Conservation (phyloP, 2,797 vertebrate species). For the Lepilemur ruficaudatus region DNA sequence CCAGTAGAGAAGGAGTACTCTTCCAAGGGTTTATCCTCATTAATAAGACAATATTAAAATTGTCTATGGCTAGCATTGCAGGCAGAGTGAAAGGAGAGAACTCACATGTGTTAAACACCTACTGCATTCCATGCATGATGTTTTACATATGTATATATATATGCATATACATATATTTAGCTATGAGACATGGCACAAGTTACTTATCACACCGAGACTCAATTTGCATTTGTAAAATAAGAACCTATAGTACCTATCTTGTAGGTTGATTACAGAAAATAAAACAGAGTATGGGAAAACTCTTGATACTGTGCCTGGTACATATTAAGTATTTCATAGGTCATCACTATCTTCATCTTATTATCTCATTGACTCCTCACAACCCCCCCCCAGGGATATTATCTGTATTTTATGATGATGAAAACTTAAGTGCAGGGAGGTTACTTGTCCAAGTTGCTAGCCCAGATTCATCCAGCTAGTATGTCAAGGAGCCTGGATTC, state of each 20-base stretch:
- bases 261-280: conserved; percentile 6
- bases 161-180: not conserved
- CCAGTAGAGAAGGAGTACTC: not conserved
- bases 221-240: not conserved
- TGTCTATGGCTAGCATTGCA: not conserved
- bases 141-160: not conserved
- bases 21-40: conserved; percentile 28
- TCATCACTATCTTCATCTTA: not conserved
- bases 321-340: not conserved
- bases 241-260: not conserved
- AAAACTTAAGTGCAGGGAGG: not conserved
- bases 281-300: not conserved
- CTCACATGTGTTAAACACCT: not conserved
- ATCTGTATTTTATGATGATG: not conserved
- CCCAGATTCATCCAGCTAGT: not conserved
- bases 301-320: not conserved
- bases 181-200: not conserved
- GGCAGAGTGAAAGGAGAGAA: not conserved
- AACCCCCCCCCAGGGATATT: not conserved
- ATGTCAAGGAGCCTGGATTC: not conserved
- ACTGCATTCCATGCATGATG: not conserved
- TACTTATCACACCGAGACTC: not conserved
- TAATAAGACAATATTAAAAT: conserved; percentile 6
- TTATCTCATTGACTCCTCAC: not conserved
- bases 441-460: not conserved